phyloP scores from a whole-genome alignment of 1,140 invertebrate genomes.

The Drosophila rufa region DNA sequence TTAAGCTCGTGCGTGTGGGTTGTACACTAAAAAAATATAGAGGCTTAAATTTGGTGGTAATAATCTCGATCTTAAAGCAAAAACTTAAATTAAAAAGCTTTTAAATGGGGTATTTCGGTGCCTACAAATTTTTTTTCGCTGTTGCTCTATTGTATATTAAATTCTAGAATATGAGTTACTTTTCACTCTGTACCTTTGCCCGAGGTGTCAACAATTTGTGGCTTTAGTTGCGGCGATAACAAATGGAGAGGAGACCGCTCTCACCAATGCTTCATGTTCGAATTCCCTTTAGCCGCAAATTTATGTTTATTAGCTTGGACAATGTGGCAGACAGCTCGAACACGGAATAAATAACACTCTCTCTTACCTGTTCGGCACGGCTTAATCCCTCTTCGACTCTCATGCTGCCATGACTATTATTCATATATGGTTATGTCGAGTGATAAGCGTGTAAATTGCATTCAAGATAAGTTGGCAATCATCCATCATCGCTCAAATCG shows the following conservation, averaged over 20 bases:
- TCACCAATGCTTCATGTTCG: not conserved
- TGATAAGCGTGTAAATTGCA: slow-evolving; percentile 73
- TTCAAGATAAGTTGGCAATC: slow-evolving; percentile 49
- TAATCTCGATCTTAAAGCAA: too few species aligned
- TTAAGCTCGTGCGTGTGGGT: slow-evolving; percentile 18
- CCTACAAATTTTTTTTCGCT: too few species aligned
- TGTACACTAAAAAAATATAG: not conserved
- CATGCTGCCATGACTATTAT: slow-evolving; percentile 19
- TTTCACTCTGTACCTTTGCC: slow-evolving; percentile 10
- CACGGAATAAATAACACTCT: slow-evolving; percentile 26
- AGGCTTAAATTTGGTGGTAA: too few species aligned
- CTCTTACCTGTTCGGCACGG: slow-evolving; percentile 28
- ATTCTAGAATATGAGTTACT: not conserved
- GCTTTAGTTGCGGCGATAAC: slow-evolving; percentile 41
- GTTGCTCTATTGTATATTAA: too few species aligned
- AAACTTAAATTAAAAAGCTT: too few species aligned
- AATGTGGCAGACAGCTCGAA: slow-evolving; percentile 24
- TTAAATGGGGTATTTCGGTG: too few species aligned
- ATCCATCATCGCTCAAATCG: slow-evolving; percentile 76
- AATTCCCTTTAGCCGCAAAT: slow-evolving; percentile 35
- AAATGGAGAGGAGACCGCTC: slow-evolving; percentile 3
- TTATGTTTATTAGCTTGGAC: slow-evolving; percentile 51
- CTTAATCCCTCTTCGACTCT: slow-evolving; percentile 28
- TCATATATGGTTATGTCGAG: slow-evolving; percentile 43
- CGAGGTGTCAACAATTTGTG: slow-evolving; percentile 72